phyloP scores from a whole-genome alignment of 2,797 vertebrate species.

The Rhinichthys osculus region DNA sequence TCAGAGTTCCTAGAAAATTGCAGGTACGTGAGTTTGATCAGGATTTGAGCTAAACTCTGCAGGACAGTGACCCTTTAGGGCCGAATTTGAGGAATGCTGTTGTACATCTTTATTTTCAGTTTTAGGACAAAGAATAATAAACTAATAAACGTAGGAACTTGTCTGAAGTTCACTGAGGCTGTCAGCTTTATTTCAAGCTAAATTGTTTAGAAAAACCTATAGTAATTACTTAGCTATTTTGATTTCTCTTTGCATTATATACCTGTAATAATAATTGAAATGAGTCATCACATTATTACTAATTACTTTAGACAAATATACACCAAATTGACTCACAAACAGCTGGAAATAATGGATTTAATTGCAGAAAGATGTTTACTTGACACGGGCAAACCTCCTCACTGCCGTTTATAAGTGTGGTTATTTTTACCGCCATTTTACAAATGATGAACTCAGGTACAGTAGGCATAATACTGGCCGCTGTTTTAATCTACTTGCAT shows the following conservation, averaged over 20 bases:
- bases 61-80: not conserved
- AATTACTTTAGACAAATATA: not conserved
- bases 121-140: not conserved
- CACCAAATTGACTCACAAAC: constrained; percentile 1
- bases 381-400: not conserved
- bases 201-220: not conserved
- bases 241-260: not conserved
- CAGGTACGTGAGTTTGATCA: not conserved
- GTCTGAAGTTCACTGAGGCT: not conserved
- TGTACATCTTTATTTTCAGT: not conserved
- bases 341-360: not conserved
- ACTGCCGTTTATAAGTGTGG: not conserved
- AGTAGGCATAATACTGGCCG: not conserved
- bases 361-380: not conserved
- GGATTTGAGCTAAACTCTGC: not conserved
- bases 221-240: not conserved
- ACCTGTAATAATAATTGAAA: not conserved
- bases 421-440: not conserved
- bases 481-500: not conserved
- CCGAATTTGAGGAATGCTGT: not conserved
- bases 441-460: not conserved
- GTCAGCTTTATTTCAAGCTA: not conserved
- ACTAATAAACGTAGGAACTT: not conserved
- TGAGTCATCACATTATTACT: not conserved
- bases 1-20: not conserved